A percentile compares a stretch with the other conserved stretches of the same genome.
phyloP scores from a whole-genome alignment of 2,113 vertebrate genomes.

The Gallinago jamesoni region DNA sequence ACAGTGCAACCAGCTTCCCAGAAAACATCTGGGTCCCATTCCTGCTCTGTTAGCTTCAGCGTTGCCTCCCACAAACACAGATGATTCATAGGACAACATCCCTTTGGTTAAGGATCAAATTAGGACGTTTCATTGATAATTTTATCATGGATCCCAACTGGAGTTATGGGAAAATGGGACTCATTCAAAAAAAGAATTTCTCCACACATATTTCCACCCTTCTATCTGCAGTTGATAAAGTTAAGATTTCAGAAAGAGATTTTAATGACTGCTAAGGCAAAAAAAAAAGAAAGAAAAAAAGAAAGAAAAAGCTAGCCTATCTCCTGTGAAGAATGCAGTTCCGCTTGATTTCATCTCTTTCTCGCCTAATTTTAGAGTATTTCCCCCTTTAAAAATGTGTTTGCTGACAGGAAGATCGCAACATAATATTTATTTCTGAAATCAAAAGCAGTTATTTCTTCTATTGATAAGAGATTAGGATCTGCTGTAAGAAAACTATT shows the following conservation, averaged over 20 bases:
- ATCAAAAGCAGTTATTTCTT: conserved; percentile 14
- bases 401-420: conserved; percentile 48
- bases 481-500: neutral
- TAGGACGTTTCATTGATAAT: conserved; percentile 78
- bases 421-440: conserved; percentile 19
- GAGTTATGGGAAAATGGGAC: conserved; percentile 66
- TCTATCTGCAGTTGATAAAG: conserved; percentile 44
- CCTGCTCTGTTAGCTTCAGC: conserved; percentile 70
- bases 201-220: conserved; percentile 42
- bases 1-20: conserved; percentile 70
- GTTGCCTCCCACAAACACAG: conserved; percentile 75
- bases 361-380: conserved; percentile 1
- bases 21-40: conserved; percentile 84
- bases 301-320: neutral
- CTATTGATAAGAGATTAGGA: conserved; percentile 21
- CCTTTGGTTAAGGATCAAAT: conserved; percentile 76
- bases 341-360: conserved; percentile 39
- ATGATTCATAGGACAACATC: conserved; percentile 77
- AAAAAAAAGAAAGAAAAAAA: neutral
- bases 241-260: conserved; percentile 60
- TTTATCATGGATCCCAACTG: conserved; percentile 70
- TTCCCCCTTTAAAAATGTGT: conserved; percentile 37
- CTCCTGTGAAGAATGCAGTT: conserved; percentile 18
- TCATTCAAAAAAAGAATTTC: conserved; percentile 58
- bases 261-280: neutral